Base-by-base conservation (phyloP, 2,888 invertebrate species). In the Orchestes rusci region DNA sequence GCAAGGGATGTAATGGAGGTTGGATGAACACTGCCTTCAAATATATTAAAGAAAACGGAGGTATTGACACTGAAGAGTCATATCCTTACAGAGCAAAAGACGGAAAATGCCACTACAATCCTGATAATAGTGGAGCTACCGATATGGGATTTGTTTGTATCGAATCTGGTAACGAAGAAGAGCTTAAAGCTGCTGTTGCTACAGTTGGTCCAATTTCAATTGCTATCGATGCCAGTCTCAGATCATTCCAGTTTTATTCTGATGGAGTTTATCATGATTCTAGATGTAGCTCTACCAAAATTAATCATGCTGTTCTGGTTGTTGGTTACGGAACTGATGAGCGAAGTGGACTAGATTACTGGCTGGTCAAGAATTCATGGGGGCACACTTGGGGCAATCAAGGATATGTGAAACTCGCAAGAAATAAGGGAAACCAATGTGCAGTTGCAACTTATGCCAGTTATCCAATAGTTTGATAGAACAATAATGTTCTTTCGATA, bases 341-440 rank as follows among this genome's bases (percentile, higher is more conserved):
- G 54, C 75, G 77, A 50, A 74, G 76, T 54, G 88, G 86, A 43
- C 66, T 75, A 43, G 85, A 86, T 66, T 90, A 84, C 68, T 91
- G 88, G 86, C 70, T 90, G 16, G 84, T 91, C 44, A 91, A 90
- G 72, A 91, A 91, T 71, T 88, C 88, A 39, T 89, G 86, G 86
- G 79, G 84, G 7, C 67, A 71, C 52, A 63, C 70, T 8, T 94
- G 92, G 92, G 93, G 93, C 20, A 75, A 80, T 35, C 63, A 80
- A 4, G 93, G 93, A 32, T 93, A 86, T 72, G 83, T 93, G 59
- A 83, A 82, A 70, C 90, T 93, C 82, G 76, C 86, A 16, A 78
- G 92, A 57, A 90, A 93, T 70, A 74, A 73, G 58, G 59, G 83
- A 20, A 59, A 82, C 23, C 10, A 7, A 10, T 23, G 23, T 23